Conservation (phyloP, 2,113 vertebrate species). For the Saccopteryx leptura region DNA sequence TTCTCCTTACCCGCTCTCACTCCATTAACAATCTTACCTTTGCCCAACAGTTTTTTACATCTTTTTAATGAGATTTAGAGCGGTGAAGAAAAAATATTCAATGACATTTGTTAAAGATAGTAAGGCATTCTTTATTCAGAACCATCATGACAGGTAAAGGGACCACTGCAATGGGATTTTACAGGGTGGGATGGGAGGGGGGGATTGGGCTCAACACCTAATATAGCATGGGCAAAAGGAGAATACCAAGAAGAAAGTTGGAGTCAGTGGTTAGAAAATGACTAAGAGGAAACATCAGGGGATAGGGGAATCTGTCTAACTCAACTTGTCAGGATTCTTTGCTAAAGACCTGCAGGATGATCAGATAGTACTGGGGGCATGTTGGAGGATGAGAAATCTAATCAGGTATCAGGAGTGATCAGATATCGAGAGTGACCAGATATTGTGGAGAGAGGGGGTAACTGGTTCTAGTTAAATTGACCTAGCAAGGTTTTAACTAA, state of each 20-base stretch:
- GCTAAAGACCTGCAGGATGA: not conserved
- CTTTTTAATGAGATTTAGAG: not conserved
- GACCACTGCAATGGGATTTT: not conserved
- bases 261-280: not conserved
- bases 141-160: not conserved
- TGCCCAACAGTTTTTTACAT: not conserved
- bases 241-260: not conserved
- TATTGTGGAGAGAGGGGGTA: too few relatives aligned
- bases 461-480: not conserved
- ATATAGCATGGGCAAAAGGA: not conserved
- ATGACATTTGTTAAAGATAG: not conserved
- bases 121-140: not conserved
- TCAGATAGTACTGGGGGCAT: not conserved
- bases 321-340: not conserved
- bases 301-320: not conserved
- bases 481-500: not conserved
- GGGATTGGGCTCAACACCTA: not conserved
- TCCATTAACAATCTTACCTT: not conserved
- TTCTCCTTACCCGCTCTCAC: not conserved
- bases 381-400: not conserved
- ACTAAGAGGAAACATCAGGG: not conserved
- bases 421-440: not conserved
- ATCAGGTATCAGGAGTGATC: not conserved
- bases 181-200: not conserved
- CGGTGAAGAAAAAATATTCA: not conserved